phyloP scores from a whole-genome alignment of 2,888 invertebrate species.

The Adelognathus sp. region DNA sequence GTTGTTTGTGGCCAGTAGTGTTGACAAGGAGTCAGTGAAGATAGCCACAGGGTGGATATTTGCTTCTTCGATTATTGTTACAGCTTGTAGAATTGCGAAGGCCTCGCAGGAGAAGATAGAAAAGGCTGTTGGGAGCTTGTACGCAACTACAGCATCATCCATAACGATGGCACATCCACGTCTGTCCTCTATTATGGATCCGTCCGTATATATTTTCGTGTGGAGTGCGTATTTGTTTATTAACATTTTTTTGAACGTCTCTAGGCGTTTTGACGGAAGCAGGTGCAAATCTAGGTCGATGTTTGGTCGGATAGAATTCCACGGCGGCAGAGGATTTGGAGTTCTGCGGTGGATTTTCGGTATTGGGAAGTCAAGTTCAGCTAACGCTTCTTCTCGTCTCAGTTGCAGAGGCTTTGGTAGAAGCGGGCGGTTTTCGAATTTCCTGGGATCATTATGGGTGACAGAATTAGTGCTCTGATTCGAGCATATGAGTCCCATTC shows the following conservation, averaged over 20 bases:
- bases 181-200: neutral
- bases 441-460: neutral
- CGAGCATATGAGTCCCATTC: neutral
- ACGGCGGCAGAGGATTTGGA: neutral
- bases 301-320: neutral
- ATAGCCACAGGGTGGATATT: neutral
- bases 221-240: neutral
- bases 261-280: neutral
- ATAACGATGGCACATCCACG: neutral
- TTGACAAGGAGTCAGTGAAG: neutral
- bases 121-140: neutral
- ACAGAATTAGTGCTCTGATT: neutral
- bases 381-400: neutral
- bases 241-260: neutral
- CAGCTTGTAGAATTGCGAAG: neutral
- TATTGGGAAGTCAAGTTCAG: neutral
- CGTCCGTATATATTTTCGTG: neutral
- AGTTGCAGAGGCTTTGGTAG: neutral
- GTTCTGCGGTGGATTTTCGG: neutral
- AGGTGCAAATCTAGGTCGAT: neutral
- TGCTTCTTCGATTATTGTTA: neutral
- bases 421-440: neutral
- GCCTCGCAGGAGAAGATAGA: constrained; percentile 11
- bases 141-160: neutral
- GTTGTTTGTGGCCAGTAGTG: neutral